Evolutionary conservation across 2,888 invertebrate species (phyloP), one percentile per base, ranked within the genome.

Genomic region (Cheilosia soror): DNA sequence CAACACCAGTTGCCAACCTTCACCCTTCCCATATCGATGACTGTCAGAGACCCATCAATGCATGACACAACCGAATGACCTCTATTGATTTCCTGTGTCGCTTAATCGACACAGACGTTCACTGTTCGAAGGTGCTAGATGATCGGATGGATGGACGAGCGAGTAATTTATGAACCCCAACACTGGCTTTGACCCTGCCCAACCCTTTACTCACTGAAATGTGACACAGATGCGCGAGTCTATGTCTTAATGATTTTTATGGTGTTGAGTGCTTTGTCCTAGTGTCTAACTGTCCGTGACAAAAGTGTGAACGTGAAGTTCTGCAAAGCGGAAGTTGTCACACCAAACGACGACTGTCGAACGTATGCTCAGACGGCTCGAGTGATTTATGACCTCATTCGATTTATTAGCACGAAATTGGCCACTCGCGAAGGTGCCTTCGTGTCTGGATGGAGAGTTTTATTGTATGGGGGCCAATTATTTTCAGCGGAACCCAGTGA

Each of bases 261-360:
- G 81, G 85, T 85, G 85, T 85, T 85, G 85, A 85, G 81, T 85
- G 81, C 81, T 85, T 85, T 85, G 76, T 85, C 62, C 85, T 57
- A 73, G 47, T 62, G 73, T 2, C 77, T 86, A 86, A 86, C 82
- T 86, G 82, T 31, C 86, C 82, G 86, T 82, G 78, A 86, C 86
- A 78, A 86, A 69, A 86, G 86, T 86, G 86, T 86, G 86, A 86
- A 82, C 82, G 86, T 86, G 86, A 86, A 82, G 77, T 86, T 86
- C 82, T 77, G 82, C 86, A 78, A 82, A 73, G 72, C 86, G 86
- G 86, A 86, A 81, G 86, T 86, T 78, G 86, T 86, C 77, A 78
- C 77, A 78, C 63, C 62, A 13, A 63, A 33, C 29, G 1, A 47
- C 53, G 55, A 63, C 53, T 13, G 25, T 57, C 40, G 47, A 60